These are phyloP conservation scores for Jaculus jaculus DNA, from an alignment of 2,113 vertebrate species.

Conservation along the genomic window DNA sequence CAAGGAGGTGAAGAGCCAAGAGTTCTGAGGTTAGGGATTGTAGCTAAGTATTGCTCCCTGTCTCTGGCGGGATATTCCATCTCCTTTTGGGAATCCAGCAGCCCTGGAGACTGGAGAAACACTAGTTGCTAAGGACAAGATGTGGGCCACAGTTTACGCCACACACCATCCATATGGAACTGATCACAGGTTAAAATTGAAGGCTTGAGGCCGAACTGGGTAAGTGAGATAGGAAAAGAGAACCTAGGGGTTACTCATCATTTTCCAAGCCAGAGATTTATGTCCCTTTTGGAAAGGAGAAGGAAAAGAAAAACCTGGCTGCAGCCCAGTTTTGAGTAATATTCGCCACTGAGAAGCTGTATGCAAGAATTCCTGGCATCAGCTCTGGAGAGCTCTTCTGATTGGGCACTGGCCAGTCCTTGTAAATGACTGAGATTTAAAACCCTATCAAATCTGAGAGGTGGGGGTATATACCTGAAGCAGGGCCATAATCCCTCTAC, in stretches of 20 bases:
- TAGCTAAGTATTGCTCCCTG: constrained; percentile 1
- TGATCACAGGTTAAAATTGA: constrained; percentile 55
- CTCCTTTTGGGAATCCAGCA: constrained; percentile 45
- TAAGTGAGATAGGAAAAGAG: constrained; percentile 66
- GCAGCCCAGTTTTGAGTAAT: constrained; percentile 63
- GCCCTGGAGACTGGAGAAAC: constrained; percentile 41
- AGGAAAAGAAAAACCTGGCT: constrained; percentile 62
- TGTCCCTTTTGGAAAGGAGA: constrained; percentile 66
- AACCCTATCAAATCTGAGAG: constrained; percentile 41
- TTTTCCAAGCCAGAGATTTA: constrained; percentile 75
- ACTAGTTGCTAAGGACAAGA: constrained; percentile 69
- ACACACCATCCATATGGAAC: constrained; percentile 65
- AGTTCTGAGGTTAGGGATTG: constrained; percentile 41
- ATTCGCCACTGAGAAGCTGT: constrained; percentile 70
- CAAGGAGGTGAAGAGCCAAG: constrained; percentile 66
- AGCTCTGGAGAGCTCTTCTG: constrained; percentile 49
- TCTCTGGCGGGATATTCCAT: constrained; percentile 22
- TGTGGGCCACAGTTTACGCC: constrained; percentile 43
- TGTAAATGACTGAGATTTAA: constrained; percentile 63
- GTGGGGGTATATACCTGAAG: neutral
- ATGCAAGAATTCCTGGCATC: constrained; percentile 70
- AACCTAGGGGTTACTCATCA: constrained; percentile 71
- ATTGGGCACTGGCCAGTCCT: constrained; percentile 49
- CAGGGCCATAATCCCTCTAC: neutral
- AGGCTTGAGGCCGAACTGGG: constrained; percentile 24